Evolutionary conservation across 2,888 invertebrate genomes (phyloP).

Genomic region (Schrankia costaestrigalis): DNA sequence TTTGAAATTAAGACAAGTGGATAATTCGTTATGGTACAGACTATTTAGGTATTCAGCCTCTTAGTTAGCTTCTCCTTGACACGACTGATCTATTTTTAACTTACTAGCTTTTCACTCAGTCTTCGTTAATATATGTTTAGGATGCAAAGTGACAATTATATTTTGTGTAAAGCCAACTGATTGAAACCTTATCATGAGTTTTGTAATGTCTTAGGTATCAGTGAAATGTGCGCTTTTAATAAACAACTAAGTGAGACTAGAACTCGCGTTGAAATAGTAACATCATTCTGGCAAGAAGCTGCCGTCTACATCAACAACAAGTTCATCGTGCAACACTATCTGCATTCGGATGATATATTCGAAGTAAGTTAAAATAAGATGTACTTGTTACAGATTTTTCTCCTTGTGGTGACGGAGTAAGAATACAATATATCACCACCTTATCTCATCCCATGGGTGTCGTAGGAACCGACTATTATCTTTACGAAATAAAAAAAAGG

Average conservation of each 20-base stretch:
- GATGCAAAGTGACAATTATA: not conserved
- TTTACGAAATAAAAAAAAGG: no score
- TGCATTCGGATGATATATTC: constrained; percentile 50
- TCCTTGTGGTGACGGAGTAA: no score
- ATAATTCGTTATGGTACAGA: no score
- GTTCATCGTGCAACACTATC: constrained; percentile 54
- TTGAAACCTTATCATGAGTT: constrained; percentile 11
- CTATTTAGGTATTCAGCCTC: no score
- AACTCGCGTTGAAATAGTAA: constrained; percentile 59
- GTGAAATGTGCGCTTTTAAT: constrained; percentile 58
- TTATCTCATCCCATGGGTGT: not conserved
- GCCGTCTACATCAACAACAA: constrained; percentile 65
- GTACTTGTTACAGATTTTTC: not conserved
- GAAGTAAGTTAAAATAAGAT: constrained; percentile 39
- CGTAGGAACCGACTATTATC: no score
- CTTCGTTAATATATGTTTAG: not conserved
- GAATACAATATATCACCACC: no score
- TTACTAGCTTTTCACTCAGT: not conserved
- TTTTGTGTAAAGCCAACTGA: not conserved
- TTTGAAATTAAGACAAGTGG: no score
- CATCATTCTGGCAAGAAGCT: constrained; percentile 66
- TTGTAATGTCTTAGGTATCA: no score
- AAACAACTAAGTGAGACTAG: constrained; percentile 64
- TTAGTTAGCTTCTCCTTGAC: no score
- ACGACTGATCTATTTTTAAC: no score